Evolutionary conservation across 2,797 vertebrate genomes (phyloP).

Genomic region (Chromobotia macracanthus): DNA sequence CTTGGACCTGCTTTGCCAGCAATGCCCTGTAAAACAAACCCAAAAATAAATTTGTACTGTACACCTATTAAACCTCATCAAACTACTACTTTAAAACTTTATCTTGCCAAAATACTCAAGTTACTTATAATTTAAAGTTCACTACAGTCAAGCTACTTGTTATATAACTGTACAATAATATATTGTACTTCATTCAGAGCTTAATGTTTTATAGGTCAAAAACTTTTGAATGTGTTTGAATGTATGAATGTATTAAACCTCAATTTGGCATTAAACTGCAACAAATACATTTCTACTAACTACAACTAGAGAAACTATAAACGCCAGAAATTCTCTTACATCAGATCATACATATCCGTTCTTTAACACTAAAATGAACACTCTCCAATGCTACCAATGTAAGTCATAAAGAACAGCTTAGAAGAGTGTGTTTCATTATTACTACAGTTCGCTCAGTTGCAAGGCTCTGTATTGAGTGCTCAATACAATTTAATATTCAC

Average conservation of each 20-base stretch:
- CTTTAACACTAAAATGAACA: too few species aligned
- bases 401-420: too few species aligned
- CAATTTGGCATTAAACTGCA: background rate
- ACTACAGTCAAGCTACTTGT: background rate
- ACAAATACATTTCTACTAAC: too few species aligned
- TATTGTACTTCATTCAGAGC: background rate
- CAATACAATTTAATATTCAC: too few species aligned
- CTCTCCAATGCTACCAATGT: too few species aligned
- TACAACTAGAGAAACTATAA: too few species aligned
- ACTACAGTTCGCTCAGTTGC: too few species aligned
- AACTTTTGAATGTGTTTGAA: background rate
- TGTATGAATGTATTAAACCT: background rate
- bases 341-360: too few species aligned
- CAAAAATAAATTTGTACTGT: background rate
- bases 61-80: background rate
- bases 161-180: background rate
- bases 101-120: background rate
- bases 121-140: background rate
- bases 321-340: too few species aligned
- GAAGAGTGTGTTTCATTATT: too few species aligned
- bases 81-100: background rate
- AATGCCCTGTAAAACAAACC: constrained; percentile 80
- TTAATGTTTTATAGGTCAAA: background rate
- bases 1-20: constrained; percentile 94
- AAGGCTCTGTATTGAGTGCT: too few species aligned